Evolutionary conservation across 2,888 invertebrate species (phyloP).

Genomic region (Elysia crispata): DNA sequence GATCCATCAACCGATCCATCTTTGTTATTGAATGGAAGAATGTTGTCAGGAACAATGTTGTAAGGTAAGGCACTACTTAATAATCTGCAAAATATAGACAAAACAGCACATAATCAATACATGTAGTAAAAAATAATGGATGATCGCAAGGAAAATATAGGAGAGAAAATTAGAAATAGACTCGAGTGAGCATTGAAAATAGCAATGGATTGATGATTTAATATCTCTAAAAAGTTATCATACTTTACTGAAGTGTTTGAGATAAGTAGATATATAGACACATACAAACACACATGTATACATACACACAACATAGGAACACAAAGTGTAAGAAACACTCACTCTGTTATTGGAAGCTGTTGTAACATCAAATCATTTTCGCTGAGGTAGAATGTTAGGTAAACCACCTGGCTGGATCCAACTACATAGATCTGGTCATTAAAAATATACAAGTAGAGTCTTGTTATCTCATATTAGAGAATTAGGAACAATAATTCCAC

Average conservation of each 20-base stretch:
- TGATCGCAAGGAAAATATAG: no score
- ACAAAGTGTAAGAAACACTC: background rate
- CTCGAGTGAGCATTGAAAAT: no score
- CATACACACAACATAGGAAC: no score
- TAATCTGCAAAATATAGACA: conserved; percentile 5
- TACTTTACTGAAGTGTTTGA: background rate
- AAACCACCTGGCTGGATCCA: conserved; percentile 42
- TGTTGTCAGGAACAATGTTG: conserved; percentile 46
- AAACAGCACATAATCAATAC: no score
- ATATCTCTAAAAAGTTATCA: background rate
- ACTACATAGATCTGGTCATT: conserved; percentile 48
- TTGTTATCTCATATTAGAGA: background rate
- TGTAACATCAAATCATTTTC: conserved; percentile 40
- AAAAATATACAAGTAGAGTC: background rate
- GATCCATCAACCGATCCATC: conserved; percentile 33
- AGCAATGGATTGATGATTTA: background rate
- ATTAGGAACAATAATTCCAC: no score
- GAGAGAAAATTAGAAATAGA: no score
- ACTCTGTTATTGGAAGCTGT: conserved; percentile 39
- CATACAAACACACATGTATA: no score
- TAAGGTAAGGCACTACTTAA: conserved; percentile 6
- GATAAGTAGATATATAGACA: background rate
- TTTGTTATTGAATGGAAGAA: conserved; percentile 28
- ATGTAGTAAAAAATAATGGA: no score
- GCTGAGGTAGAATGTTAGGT: conserved; percentile 33